phyloP scores from a whole-genome alignment of 2,888 invertebrate genomes.

The Adelognathus sp. region DNA sequence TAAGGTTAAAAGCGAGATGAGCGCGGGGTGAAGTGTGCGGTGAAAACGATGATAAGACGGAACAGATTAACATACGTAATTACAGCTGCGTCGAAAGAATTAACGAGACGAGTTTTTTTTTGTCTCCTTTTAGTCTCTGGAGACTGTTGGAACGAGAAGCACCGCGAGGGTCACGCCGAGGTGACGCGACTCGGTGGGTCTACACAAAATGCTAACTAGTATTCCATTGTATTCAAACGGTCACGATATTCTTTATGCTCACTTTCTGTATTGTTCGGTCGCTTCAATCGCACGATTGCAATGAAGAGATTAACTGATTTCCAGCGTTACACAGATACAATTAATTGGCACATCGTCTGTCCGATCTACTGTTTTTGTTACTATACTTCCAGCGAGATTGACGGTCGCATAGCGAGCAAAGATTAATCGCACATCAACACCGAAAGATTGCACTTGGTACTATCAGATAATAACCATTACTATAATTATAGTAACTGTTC shows the following conservation, averaged over 20 bases:
- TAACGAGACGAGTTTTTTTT: constrained; percentile 1
- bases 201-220: constrained; percentile 45
- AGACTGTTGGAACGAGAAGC: not conserved
- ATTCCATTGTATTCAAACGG: constrained; percentile 57
- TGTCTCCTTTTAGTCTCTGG: not conserved
- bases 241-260: not conserved
- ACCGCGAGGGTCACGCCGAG: constrained; percentile 30
- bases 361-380: not conserved
- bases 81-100: constrained; percentile 34
- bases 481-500: no score
- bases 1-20: not conserved
- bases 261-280: not conserved
- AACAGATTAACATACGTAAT: constrained; percentile 26
- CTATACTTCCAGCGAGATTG: not conserved
- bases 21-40: constrained; percentile 2
- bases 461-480: no score
- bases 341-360: not conserved
- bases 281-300: not conserved
- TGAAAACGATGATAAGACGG: constrained; percentile 19
- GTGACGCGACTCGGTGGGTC: constrained; percentile 20
- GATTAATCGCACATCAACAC: not conserved
- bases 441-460: no score
- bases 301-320: not conserved
- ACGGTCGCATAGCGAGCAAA: no score
- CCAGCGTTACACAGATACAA: not conserved